Evolutionary conservation across 2,888 invertebrate species (phyloP), one percentile per base, ranked within the genome.

Genomic region (Caenorhabditis sp.): DNA sequence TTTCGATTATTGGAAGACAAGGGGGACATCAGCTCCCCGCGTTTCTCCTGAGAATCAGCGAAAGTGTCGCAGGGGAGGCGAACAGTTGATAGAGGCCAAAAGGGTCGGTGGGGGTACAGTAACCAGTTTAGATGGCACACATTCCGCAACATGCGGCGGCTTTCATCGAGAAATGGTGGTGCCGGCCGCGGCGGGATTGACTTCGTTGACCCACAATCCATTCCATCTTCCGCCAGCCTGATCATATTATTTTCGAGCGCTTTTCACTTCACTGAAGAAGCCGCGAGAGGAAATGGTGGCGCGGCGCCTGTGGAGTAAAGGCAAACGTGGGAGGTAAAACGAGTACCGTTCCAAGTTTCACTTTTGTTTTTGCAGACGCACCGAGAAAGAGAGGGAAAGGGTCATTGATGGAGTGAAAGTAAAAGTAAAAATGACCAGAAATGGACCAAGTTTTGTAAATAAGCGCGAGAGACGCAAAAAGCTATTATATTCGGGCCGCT

Each of bases 71-170:
- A 53, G 37, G 24, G 17, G 24, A 37, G 11, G 37, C 24, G 55
- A 66, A 37, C 53, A 37, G 15, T 32, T 52, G 70, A 70, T 53
- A 70, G 20, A 65, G 55, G 50, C 61, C 43, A 50, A 53, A 71
- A 30, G 17, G 39, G 32, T 59, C 50, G 59, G 39, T 39, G 45
- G 39, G 39, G 39, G 37, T 70, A 70, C 70, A 70, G 70, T 70
- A 70, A 70, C 70, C 70, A 70, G 70, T 70, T 70, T 70, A 59
- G 70, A 70, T 70, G 70, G 70, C 70, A 70, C 70, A 70, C 53
- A 70, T 70, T 52, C 59, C 70, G 70, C 70, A 70, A 59, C 70
- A 70, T 70, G 59, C 70, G 52, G 45, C 45, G 52, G 52, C 56
- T 68, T 66, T 58, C 45, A 52, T 68, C 68, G 58, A 68, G 59